Evolutionary conservation across 2,888 invertebrate species (phyloP).

Genomic region (Chymomyza procnemis): DNA sequence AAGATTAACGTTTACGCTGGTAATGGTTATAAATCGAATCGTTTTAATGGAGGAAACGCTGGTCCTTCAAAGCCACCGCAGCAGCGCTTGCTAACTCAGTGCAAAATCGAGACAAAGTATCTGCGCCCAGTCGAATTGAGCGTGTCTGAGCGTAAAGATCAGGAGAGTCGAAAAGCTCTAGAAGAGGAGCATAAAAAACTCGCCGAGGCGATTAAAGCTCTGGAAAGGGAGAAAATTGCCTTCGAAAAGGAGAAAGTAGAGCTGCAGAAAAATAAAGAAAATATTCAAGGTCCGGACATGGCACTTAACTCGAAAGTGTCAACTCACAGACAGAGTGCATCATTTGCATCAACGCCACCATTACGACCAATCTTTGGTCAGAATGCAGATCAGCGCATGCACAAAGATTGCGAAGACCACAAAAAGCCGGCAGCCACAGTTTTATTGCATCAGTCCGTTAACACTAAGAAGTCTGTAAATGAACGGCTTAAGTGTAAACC

Average conservation of each 20-base stretch:
- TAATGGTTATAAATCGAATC: no score
- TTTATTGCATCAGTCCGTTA: background rate
- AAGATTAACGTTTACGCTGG: no score
- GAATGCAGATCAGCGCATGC: background rate
- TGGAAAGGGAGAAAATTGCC: slow-evolving; percentile 11
- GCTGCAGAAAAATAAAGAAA: background rate
- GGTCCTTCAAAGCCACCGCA: no score
- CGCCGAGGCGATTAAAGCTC: slow-evolving; percentile 15
- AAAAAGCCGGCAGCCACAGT: background rate
- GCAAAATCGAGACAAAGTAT: background rate
- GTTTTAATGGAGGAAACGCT: no score
- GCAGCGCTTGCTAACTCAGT: background rate
- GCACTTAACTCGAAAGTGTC: no score
- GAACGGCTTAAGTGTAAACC: slow-evolving; percentile 47
- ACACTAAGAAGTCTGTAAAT: slow-evolving; percentile 33
- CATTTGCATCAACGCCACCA: slow-evolving; percentile 44
- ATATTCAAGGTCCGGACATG: background rate
- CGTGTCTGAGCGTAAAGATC: slow-evolving; percentile 23
- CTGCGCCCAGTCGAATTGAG: background rate
- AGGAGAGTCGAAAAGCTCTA: no score
- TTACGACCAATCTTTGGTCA: slow-evolving; percentile 50
- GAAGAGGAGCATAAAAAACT: slow-evolving; percentile 22
- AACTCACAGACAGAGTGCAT: slow-evolving; percentile 41
- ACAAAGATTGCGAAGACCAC: background rate
- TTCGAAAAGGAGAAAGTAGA: slow-evolving; percentile 16